Evolutionary conservation across 1,140 invertebrate genomes (phyloP).

Genomic region (Drosophila paulistorum): DNA sequence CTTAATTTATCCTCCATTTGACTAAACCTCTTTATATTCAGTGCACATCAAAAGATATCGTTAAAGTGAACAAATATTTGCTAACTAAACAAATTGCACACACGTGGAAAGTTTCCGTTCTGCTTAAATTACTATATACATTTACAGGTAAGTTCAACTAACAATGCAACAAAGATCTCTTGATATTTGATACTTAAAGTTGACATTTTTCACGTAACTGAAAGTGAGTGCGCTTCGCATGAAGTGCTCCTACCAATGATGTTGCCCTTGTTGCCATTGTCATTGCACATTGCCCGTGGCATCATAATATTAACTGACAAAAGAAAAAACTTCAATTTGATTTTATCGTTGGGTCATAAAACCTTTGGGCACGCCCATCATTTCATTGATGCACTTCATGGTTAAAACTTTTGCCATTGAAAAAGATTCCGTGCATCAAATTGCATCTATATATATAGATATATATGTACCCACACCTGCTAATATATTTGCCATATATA

Average conservation of each 20-base stretch:
- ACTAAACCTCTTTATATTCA: too few species aligned
- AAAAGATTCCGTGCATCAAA: conserved; percentile 9
- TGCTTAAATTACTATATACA: background rate
- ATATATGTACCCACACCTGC: background rate
- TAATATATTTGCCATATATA: background rate
- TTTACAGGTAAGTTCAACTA: background rate
- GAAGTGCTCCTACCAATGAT: conserved; percentile 14
- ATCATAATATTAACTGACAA: conserved; percentile 66
- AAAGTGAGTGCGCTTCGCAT: conserved; percentile 2
- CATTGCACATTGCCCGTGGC: conserved; percentile 25
- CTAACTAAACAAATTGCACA: too few species aligned
- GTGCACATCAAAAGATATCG: too few species aligned
- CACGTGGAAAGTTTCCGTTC: too few species aligned
- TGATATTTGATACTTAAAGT: conserved; percentile 1
- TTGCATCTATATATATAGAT: background rate
- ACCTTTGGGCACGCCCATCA: conserved; percentile 22
- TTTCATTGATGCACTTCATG: conserved; percentile 38
- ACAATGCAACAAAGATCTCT: background rate
- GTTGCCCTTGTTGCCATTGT: conserved; percentile 8
- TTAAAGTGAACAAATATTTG: too few species aligned
- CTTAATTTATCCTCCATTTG: too few species aligned
- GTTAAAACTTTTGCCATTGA: conserved; percentile 13
- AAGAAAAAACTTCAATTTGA: conserved; percentile 61
- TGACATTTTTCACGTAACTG: conserved; percentile 6
- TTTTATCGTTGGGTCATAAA: conserved; percentile 67